A percentile compares a stretch with the other conserved stretches of the same genome.
Conservation (phyloP, 2,888 invertebrate species). For the Eucera pruinosa region DNA sequence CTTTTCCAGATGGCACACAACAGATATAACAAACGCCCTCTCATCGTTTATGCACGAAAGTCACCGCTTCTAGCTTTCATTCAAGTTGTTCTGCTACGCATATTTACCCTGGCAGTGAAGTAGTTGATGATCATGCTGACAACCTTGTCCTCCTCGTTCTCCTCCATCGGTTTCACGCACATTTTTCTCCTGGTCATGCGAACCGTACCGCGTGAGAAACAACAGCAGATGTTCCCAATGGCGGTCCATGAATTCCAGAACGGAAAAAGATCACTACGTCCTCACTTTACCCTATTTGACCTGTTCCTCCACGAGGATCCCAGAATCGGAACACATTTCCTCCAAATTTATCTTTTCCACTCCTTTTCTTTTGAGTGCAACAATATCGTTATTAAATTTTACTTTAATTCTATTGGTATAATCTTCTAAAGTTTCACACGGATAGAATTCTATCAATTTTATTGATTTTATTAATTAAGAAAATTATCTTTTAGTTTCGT, state of each 20-base stretch:
- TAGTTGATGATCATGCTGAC: slow-evolving; percentile 80
- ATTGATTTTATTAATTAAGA: no score
- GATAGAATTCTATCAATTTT: no score
- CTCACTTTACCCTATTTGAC: slow-evolving; percentile 1
- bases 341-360: slow-evolving; percentile 1
- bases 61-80: background rate
- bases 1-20: background rate
- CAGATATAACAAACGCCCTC: background rate
- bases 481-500: no score
- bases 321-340: background rate
- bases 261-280: background rate
- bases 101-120: slow-evolving; percentile 80
- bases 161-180: slow-evolving; percentile 76
- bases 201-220: slow-evolving; percentile 50
- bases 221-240: slow-evolving; percentile 54
- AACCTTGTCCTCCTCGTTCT: slow-evolving; percentile 78
- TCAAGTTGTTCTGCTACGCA: background rate
- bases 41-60: background rate
- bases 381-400: no score
- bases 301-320: background rate
- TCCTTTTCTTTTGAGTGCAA: no score
- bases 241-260: slow-evolving; percentile 25
- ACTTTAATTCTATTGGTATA: no score
- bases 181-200: slow-evolving; percentile 73
- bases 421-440: no score